phyloP scores from a whole-genome alignment of 2,888 invertebrate genomes.

The Tetranychus piercei region DNA sequence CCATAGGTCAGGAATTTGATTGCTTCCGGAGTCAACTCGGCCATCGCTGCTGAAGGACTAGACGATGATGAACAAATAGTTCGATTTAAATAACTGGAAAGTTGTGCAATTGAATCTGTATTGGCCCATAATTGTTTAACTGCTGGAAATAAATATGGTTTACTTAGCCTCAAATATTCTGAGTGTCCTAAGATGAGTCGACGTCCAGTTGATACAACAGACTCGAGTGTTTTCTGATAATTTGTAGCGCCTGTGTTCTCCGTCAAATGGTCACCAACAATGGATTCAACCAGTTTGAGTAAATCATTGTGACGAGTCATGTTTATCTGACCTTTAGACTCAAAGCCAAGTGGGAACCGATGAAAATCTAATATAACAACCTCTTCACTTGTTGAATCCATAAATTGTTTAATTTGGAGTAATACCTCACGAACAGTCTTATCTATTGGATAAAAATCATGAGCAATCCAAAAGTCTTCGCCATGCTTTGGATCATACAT shows the following conservation, averaged over 20 bases:
- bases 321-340: background rate
- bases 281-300: slow-evolving; percentile 31
- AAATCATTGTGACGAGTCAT: slow-evolving; percentile 38
- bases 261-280: slow-evolving; percentile 41
- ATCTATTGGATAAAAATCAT: slow-evolving; percentile 26
- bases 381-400: slow-evolving; percentile 34
- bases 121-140: slow-evolving; percentile 40
- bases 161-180: slow-evolving; percentile 12
- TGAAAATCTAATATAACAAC: slow-evolving; percentile 56
- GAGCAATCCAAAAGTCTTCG: slow-evolving; percentile 28
- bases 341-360: slow-evolving; percentile 44
- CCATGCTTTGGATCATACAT: slow-evolving; percentile 16
- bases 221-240: slow-evolving; percentile 24
- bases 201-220: slow-evolving; percentile 12
- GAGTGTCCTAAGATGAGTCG: slow-evolving; percentile 18
- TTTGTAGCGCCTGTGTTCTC: slow-evolving; percentile 36
- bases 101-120: slow-evolving; percentile 38
- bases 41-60: slow-evolving; percentile 24
- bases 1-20: slow-evolving; percentile 21
- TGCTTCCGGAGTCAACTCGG: slow-evolving; percentile 24
- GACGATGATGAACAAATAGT: slow-evolving; percentile 22
- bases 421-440: slow-evolving; percentile 27
- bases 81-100: slow-evolving; percentile 39
- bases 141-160: slow-evolving; percentile 20
- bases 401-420: slow-evolving; percentile 48